Evolutionary conservation across 2,888 invertebrate genomes (phyloP), one percentile per base, ranked within the genome.

Genomic region (Drosophila bunnanda): DNA sequence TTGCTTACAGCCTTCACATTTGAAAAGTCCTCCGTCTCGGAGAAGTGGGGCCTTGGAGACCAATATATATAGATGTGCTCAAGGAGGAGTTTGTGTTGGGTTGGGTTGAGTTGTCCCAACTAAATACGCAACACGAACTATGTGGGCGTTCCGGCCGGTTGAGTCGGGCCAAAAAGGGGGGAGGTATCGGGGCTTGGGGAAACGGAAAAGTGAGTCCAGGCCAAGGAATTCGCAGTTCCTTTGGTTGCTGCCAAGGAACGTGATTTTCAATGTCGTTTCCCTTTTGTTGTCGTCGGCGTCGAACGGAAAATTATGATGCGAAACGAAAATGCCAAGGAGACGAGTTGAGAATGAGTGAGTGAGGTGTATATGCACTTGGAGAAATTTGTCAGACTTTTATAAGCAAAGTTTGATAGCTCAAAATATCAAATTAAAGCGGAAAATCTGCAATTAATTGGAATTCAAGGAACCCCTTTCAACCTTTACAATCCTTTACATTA

Each of bases 231-330:
- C 74, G 57, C 71, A 73, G 71, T 57, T 80, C 65, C 68, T 84
- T 62, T 74, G 59, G 28, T 10, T 28, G 64, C 34, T 34, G 30
- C 43, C 59, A 48, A 48, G 67, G 56, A 76, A 89, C 87, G 80
- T 88, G 80, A 86, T 88, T 86, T 89, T 82, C 60, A 71, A 68
- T 76, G 73, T 39, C 69, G 52, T 65, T 73, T 67, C n/a, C 68
- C 54, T 54, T 69, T 79, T 69, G 64, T 62, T 66, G 59, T 54
- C 62, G 53, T 60, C 61, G 64, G 53, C 53, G 64, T 80, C 57
- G 65, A 73, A 72, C 67, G 75, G 64, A 75, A 89, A 86, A 80
- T 89, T 89, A 87, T 87, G 87, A 87, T 75, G 88, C 89, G 87
- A 88, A 87, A 89, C 90, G 80, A 83, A 79, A 89, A 80, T 72